Percentiles rank a stretch among this genome's conserved stretches.
Evolutionary conservation across 2,113 vertebrate genomes (phyloP).

Genomic region (Gobiocypris rarus): DNA sequence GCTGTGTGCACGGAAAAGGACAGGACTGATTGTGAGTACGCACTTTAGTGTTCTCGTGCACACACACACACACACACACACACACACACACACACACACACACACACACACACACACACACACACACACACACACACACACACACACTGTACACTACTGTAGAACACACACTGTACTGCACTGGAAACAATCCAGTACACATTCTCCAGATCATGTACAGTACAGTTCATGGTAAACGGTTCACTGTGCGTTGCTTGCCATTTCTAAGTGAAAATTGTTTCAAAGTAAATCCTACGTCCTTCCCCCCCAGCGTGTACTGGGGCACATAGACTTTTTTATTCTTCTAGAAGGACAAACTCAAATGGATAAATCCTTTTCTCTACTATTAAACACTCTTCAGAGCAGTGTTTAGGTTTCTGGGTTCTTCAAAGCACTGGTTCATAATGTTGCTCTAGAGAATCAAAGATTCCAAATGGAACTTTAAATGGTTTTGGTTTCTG

Average conservation of each 20-base stretch:
- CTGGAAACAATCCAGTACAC: background rate
- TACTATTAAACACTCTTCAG: background rate
- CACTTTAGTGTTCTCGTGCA: background rate
- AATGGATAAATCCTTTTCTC: no score
- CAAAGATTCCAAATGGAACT: background rate
- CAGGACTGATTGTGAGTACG: slow-evolving; percentile 93
- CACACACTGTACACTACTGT: background rate
- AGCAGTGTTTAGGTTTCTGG: background rate
- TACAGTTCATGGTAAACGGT: no score
- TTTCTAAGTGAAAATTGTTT: no score
- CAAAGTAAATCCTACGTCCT: no score
- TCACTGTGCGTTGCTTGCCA: no score
- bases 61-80: no score
- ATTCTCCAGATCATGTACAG: background rate
- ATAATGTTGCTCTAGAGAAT: background rate
- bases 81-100: no score
- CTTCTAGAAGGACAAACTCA: background rate
- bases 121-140: no score
- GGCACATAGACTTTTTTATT: background rate
- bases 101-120: no score
- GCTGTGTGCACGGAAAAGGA: slow-evolving; percentile 94
- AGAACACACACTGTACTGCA: background rate
- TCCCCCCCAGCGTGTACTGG: no score
- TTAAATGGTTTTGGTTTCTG: background rate
- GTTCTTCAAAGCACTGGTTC: background rate